A percentile compares a stretch with the other conserved stretches of the same genome.
phyloP scores from a whole-genome alignment of 2,113 vertebrate genomes.

The Cricetomys ansorgei region DNA sequence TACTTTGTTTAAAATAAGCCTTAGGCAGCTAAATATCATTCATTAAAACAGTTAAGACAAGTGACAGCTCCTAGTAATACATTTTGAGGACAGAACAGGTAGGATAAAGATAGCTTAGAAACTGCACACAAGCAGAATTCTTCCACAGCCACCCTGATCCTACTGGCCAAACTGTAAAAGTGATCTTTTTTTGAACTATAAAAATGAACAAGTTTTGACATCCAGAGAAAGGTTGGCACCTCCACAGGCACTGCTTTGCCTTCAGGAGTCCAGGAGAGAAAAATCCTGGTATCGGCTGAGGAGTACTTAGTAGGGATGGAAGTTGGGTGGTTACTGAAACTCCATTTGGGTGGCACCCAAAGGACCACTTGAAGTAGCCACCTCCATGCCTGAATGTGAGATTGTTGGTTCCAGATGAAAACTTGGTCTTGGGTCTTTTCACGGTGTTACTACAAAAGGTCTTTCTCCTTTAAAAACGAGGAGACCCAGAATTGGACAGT shows the following conservation, averaged over 20 bases:
- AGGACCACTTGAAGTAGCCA: neutral
- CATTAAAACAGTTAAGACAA: conserved; percentile 79
- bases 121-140: conserved; percentile 56
- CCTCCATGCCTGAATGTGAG: neutral
- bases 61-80: conserved; percentile 69
- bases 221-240: conserved; percentile 48
- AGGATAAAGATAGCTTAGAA: conserved; percentile 73
- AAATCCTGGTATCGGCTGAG: neutral
- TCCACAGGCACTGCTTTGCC: conserved; percentile 25
- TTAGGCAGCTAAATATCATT: conserved; percentile 78
- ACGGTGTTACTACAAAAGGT: neutral
- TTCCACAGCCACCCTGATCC: conserved; percentile 60
- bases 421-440: neutral
- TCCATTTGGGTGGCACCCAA: neutral
- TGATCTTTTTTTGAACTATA: conserved; percentile 61
- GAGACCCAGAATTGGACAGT: neutral
- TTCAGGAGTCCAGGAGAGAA: conserved; percentile 39
- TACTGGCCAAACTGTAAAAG: conserved; percentile 68
- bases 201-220: conserved; percentile 67
- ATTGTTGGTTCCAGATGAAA: neutral
- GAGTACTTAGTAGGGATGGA: neutral
- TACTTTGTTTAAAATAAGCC: conserved; percentile 63
- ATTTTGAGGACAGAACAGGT: conserved; percentile 69
- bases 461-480: conserved; percentile 7
- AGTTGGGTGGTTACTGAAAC: neutral